These are phyloP conservation scores for Benitochromis conjunctus DNA, from an alignment of 2,113 vertebrate genomes.

Conservation along the genomic window DNA sequence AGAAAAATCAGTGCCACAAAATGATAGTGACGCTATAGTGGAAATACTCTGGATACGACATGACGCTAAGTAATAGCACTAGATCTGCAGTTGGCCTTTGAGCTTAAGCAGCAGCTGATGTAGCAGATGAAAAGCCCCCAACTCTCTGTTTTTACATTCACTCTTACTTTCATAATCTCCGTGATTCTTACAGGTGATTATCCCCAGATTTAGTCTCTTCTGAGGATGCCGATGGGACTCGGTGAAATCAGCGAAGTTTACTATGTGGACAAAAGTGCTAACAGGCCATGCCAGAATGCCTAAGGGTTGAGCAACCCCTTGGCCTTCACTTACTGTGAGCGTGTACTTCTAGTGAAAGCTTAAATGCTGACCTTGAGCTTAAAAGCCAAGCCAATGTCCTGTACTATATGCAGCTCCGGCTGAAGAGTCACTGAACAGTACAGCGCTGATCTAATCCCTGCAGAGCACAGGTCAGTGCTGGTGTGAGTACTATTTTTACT, in stretches of 20 bases:
- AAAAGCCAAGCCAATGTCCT: slow-evolving; percentile 50
- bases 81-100: neutral
- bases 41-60: neutral
- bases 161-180: slow-evolving; percentile 33
- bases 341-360: slow-evolving; percentile 35
- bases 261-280: neutral
- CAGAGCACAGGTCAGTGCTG: slow-evolving; percentile 2
- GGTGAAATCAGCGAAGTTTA: neutral
- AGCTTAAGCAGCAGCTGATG: neutral
- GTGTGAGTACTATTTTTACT: slow-evolving; percentile 7
- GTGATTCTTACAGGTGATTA: slow-evolving; percentile 53
- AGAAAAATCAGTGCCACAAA: neutral
- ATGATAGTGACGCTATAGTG: neutral
- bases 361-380: slow-evolving; percentile 54
- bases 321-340: neutral
- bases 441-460: slow-evolving; percentile 14
- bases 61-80: neutral
- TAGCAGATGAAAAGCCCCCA: neutral
- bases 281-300: neutral
- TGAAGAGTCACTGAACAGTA: neutral
- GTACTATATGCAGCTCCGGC: slow-evolving; percentile 18
- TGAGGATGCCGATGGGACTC: slow-evolving; percentile 4
- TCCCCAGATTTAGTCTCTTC: slow-evolving; percentile 43
- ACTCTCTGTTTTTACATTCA: slow-evolving; percentile 13
- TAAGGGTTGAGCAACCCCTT: slow-evolving; percentile 22